Conservation (phyloP, 2,888 invertebrate species). For the Aphidius colemani region DNA sequence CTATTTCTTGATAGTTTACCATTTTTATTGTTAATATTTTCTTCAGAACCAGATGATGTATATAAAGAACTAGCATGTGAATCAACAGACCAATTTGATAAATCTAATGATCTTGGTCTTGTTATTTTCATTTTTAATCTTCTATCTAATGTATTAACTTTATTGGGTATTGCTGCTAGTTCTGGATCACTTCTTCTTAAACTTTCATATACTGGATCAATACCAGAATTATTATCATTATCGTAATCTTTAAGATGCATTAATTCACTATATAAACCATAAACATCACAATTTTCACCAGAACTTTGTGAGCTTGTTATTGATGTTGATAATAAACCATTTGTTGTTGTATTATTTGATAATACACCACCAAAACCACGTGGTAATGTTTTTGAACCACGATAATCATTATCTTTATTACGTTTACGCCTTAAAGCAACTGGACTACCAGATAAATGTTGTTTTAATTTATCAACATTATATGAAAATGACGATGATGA, state of each 20-base stretch:
- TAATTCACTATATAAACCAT: conserved; percentile 85
- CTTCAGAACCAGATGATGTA: conserved; percentile 86
- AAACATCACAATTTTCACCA: conserved; percentile 78
- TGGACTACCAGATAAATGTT: conserved; percentile 69
- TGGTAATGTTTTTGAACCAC: conserved; percentile 80
- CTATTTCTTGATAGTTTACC: conserved; percentile 75
- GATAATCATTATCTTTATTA: conserved; percentile 66
- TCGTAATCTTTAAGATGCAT: conserved; percentile 89
- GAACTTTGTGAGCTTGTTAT: conserved; percentile 67
- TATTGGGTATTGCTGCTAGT: conserved; percentile 79
- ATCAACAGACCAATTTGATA: conserved; percentile 88
- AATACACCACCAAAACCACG: conserved; percentile 68
- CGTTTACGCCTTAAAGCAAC: conserved; percentile 67
- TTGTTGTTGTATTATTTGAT: conserved; percentile 8
- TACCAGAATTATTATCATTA: conserved; percentile 74
- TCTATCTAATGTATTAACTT: conserved; percentile 81
- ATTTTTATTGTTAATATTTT: conserved; percentile 70
- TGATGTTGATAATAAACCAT: conserved; percentile 60
- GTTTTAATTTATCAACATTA: conserved; percentile 65
- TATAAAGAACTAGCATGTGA: conserved; percentile 80
- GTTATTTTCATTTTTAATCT: conserved; percentile 82
- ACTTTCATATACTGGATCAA: conserved; percentile 76
- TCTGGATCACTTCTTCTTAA: conserved; percentile 83
- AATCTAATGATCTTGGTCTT: conserved; percentile 78
- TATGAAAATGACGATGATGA: conserved; percentile 57